phyloP scores from a whole-genome alignment of 2,797 vertebrate genomes.

The Clarias fuscus region DNA sequence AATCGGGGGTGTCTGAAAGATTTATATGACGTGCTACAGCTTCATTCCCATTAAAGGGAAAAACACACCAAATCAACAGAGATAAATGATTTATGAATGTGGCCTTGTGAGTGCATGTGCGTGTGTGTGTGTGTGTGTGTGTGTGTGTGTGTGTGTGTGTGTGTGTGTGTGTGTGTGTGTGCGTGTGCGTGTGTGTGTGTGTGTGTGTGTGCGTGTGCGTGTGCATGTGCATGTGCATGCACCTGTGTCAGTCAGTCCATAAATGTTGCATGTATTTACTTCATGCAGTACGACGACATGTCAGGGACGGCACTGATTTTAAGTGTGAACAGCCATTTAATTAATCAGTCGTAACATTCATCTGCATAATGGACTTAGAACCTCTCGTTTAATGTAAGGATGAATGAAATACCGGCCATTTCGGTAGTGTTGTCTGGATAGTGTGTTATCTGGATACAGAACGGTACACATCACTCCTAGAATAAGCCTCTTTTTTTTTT shows the following conservation, averaged over 20 bases:
- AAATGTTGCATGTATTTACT: constrained; percentile 24
- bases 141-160: constrained; percentile 9
- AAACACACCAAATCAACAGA: constrained; percentile 47
- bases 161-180: constrained; percentile 36
- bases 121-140: constrained; percentile 10
- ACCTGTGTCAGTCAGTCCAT: constrained; percentile 9
- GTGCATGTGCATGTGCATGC: constrained; percentile 29
- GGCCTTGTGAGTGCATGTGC: constrained; percentile 33
- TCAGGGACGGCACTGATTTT: constrained; percentile 38
- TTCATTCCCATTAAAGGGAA: constrained; percentile 51
- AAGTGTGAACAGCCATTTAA: constrained; percentile 48
- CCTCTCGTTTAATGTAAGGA: background rate
- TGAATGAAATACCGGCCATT: background rate
- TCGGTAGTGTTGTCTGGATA: too few species aligned
- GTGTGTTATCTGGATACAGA: background rate
- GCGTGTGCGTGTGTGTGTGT: constrained; percentile 12
- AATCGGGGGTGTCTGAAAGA: constrained; percentile 49
- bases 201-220: background rate
- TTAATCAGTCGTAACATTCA: constrained; percentile 45
- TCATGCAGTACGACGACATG: constrained; percentile 35
- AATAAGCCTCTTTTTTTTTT: background rate
- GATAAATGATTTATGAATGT: constrained; percentile 53
- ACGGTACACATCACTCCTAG: constrained; percentile 34
- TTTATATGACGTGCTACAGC: constrained; percentile 51
- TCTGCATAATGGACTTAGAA: constrained; percentile 23